Percentiles rank a stretch among this genome's conserved stretches.
Evolutionary conservation across 1,140 invertebrate species (phyloP).

Genomic region (Caenorhabditis briggsae): DNA sequence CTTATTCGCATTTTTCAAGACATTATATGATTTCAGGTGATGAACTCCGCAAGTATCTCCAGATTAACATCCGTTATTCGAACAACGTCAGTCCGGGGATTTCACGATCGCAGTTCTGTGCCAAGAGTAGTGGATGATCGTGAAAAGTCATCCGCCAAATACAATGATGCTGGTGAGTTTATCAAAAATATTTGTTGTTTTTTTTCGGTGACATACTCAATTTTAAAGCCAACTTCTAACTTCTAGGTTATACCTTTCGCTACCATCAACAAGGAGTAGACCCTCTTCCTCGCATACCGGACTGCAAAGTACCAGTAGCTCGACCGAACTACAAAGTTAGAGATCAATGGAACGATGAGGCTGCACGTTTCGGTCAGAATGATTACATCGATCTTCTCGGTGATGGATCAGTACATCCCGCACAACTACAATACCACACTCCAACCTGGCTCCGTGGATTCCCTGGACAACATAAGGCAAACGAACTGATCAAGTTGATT

Average conservation of each 20-base stretch:
- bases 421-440: constrained; percentile 76
- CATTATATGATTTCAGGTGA: background rate
- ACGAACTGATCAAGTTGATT: constrained; percentile 76
- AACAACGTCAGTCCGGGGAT: background rate
- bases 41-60: background rate
- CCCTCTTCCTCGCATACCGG: constrained; percentile 73
- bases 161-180: constrained; percentile 39
- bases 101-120: constrained; percentile 70
- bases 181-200: too few species aligned
- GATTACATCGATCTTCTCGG: constrained; percentile 77
- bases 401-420: constrained; percentile 74
- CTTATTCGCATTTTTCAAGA: background rate
- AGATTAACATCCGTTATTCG: constrained; percentile 16
- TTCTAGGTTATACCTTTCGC: constrained; percentile 74
- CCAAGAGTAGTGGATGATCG: constrained; percentile 69
- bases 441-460: constrained; percentile 77
- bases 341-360: constrained; percentile 65
- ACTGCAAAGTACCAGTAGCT: constrained; percentile 70
- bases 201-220: too few species aligned
- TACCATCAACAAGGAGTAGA: constrained; percentile 76
- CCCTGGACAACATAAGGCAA: constrained; percentile 76
- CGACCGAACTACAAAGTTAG: constrained; percentile 69
- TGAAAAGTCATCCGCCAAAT: constrained; percentile 43
- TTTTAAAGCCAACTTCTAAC: background rate
- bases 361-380: constrained; percentile 75